A percentile compares a stretch with the other conserved stretches of the same genome.
These are phyloP conservation scores for Basileuterus tristriatus DNA, from an alignment of 2,797 vertebrate genomes.

Conservation along the genomic window DNA sequence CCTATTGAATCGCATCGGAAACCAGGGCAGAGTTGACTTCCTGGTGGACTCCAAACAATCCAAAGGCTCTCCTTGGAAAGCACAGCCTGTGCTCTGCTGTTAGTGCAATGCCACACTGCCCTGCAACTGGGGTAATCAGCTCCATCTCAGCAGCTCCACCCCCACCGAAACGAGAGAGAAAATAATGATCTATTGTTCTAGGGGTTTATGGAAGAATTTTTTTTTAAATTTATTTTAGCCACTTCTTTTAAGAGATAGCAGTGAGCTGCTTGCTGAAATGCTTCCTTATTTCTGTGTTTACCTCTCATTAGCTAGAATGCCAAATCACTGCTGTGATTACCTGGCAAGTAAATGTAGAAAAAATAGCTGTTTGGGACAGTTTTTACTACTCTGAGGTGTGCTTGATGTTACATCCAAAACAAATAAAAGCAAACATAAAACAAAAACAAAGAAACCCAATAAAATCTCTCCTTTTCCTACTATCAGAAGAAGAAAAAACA, in stretches of 20 bases:
- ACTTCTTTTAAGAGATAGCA: not conserved
- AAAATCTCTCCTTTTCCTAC: not conserved
- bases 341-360: not conserved
- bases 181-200: conserved; percentile 61
- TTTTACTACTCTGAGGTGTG: not conserved
- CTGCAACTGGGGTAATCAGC: conserved; percentile 39
- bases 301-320: not conserved
- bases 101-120: conserved; percentile 51
- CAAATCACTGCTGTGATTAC: not conserved
- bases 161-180: not conserved
- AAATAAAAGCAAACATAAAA: not conserved
- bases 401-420: not conserved
- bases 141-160: conserved; percentile 47
- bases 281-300: not conserved
- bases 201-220: not conserved
- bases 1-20: conserved; percentile 76
- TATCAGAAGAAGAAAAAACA: not conserved
- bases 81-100: conserved; percentile 67
- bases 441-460: not conserved
- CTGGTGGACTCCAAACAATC: conserved; percentile 77
- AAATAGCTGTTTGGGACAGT: not conserved
- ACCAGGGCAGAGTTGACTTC: conserved; percentile 80
- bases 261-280: conserved; percentile 9
- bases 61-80: conserved; percentile 61
- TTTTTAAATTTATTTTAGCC: not conserved